phyloP scores from a whole-genome alignment of 2,113 vertebrate species.

The Myiopsitta monachus region DNA sequence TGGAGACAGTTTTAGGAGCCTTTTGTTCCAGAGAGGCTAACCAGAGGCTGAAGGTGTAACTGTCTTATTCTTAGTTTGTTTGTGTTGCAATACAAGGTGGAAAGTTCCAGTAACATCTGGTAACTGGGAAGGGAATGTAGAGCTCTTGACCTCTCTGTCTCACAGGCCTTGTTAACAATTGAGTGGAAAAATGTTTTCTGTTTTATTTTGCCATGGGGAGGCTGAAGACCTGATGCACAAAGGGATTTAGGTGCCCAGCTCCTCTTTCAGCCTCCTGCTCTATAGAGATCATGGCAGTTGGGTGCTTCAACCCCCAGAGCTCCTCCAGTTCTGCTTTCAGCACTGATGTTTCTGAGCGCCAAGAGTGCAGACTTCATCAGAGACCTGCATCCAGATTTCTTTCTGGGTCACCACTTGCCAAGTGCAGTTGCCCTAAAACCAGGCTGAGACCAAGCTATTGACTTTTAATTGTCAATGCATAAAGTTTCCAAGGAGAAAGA shows the following conservation, averaged over 20 bases:
- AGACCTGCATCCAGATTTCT: not conserved
- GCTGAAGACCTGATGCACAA: not conserved
- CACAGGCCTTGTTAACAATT: not conserved
- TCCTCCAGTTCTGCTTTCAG: not conserved
- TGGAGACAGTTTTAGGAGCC: not conserved
- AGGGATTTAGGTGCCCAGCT: not conserved
- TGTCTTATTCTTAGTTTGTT: not conserved
- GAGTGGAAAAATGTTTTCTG: not conserved
- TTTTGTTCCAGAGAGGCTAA: not conserved
- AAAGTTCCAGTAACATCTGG: slow-evolving; percentile 24
- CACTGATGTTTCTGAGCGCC: not conserved
- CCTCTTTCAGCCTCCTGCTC: not conserved
- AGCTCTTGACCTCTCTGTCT: not conserved
- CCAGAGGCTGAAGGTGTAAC: not conserved
- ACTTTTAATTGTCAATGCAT: slow-evolving; percentile 46
- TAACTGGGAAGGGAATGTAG: not conserved
- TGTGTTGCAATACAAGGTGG: not conserved
- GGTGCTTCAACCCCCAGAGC: not conserved
- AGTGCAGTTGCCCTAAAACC: slow-evolving; percentile 38
- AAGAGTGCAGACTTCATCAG: not conserved
- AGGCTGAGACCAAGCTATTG: slow-evolving; percentile 31
- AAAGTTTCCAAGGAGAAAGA: slow-evolving; percentile 48
- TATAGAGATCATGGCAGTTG: not conserved
- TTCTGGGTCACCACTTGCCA: slow-evolving; percentile 39
- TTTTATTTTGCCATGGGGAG: not conserved